phyloP scores from a whole-genome alignment of 2,797 vertebrate species.

The Galagoides demidoff region DNA sequence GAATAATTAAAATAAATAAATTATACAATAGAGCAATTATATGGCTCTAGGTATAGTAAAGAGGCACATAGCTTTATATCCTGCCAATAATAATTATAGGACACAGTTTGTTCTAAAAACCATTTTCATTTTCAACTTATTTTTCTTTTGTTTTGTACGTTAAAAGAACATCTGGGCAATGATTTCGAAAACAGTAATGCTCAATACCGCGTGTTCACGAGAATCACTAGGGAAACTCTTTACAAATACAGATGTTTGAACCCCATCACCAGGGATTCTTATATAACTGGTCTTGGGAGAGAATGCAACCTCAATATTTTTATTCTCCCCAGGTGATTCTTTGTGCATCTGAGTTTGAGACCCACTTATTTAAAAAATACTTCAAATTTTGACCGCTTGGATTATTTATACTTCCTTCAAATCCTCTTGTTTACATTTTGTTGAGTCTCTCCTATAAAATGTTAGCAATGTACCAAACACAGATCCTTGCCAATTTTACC shows the following conservation, averaged over 20 bases:
- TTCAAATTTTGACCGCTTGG: not conserved
- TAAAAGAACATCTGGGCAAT: slow-evolving; percentile 64
- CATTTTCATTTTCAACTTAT: not conserved
- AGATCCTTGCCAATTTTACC: not conserved
- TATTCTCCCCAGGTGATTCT: slow-evolving; percentile 18
- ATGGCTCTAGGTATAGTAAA: not conserved
- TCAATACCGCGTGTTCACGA: slow-evolving; percentile 41
- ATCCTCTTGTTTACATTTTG: not conserved
- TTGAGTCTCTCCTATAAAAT: not conserved
- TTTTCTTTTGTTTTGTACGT: slow-evolving; percentile 58
- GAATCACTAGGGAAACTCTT: slow-evolving; percentile 41
- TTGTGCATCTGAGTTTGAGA: slow-evolving; percentile 45
- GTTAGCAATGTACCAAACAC: not conserved
- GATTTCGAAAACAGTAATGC: slow-evolving; percentile 5
- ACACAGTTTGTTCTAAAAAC: not conserved
- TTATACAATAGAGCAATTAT: not conserved
- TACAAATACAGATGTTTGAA: slow-evolving; percentile 52
- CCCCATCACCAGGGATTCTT: slow-evolving; percentile 54
- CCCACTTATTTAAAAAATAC: not conserved
- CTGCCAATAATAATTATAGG: not conserved
- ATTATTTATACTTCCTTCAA: slow-evolving; percentile 24
- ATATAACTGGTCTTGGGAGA: slow-evolving; percentile 55
- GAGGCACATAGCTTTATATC: not conserved
- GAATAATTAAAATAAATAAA: slow-evolving; percentile 29
- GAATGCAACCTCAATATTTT: not conserved